A percentile compares a stretch with the other conserved stretches of the same genome.
Evolutionary conservation across 2,888 invertebrate species (phyloP).

Genomic region (Adineta ricciae): DNA sequence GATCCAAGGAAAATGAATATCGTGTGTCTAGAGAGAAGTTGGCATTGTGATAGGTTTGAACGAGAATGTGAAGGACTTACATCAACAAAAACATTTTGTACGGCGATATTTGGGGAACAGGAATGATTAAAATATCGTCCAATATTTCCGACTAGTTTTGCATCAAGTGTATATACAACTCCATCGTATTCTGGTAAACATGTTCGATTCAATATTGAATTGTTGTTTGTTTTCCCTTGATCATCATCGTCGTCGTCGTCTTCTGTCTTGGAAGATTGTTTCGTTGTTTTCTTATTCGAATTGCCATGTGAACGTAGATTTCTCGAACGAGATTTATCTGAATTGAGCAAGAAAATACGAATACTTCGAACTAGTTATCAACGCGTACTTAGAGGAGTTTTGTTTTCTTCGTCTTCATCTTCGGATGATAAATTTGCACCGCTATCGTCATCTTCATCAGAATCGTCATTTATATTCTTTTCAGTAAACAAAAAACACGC

Average conservation of each 20-base stretch:
- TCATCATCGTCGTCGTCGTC: too few relatives aligned
- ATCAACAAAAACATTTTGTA: conserved; percentile 95
- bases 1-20: conserved; percentile 66
- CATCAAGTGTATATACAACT: conserved; percentile 77
- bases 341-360: not conserved
- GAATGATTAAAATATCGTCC: conserved; percentile 86
- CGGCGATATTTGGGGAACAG: conserved; percentile 88
- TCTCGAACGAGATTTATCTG: not conserved
- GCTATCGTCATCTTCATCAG: not conserved
- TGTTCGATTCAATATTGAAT: not conserved
- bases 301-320: not conserved
- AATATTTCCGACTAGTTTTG: conserved; percentile 87
- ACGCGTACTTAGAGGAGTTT: too few relatives aligned
- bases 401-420: not conserved
- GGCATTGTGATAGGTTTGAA: not conserved
- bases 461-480: not conserved
- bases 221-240: not conserved
- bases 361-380: too few relatives aligned
- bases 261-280: not conserved
- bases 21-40: conserved; percentile 61
- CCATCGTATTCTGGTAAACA: not conserved
- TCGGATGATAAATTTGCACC: too few relatives aligned
- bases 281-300: not conserved
- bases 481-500: not conserved
- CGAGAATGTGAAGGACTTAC: not conserved